Evolutionary conservation across 2,888 invertebrate species (phyloP), one percentile per base, ranked within the genome.

Genomic region (Cheilosia soror): DNA sequence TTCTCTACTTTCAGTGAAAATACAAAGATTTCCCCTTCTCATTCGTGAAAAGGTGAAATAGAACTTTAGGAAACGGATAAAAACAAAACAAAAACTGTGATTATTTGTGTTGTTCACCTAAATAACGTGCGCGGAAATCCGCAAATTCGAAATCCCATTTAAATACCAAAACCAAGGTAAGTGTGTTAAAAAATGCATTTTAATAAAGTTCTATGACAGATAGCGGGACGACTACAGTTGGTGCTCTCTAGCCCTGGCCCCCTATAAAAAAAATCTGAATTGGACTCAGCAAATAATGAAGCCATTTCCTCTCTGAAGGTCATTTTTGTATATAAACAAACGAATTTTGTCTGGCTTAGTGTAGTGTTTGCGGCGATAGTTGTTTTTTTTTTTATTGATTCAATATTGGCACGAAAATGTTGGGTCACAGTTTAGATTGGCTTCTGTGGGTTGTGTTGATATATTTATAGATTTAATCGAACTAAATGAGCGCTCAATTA

Each of bases 41-140:
- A 71, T 84, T 69, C 69, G 84, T 80, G 84, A 80, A 80, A 78
- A 80, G 69, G 84, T 55, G 75, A 76, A 84, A 80, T 71, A 53
- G 42, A 71, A 69, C 51, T 73, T 51, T 60, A 42, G 4, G 33
- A 68, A 53, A 68, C 63, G 27, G 65, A 65, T 31, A 51, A 42
- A 55, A 55, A 49, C 40, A 15, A 25, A 55, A 58, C 69, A 47
- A 60, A 69, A 42, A 53, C 57, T 53, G 49, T 73, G 25, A 69
- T 51, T 73, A 72, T 68, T 69, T 65, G 79, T 84, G 73, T 66
- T 58, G 73, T 84, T 68, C 51, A 66, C 49, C 20, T 47, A 25
- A 37, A 69, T 53, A 51, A 55, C 33, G 58, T 76, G 69, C 57
- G 84, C 84, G 84, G 84, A 42, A 66, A 60, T 65, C 84, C 84